A percentile compares a stretch with the other conserved stretches of the same genome.
Evolutionary conservation across 2,113 vertebrate species (phyloP).

Genomic region (Oenanthe oenanthe): DNA sequence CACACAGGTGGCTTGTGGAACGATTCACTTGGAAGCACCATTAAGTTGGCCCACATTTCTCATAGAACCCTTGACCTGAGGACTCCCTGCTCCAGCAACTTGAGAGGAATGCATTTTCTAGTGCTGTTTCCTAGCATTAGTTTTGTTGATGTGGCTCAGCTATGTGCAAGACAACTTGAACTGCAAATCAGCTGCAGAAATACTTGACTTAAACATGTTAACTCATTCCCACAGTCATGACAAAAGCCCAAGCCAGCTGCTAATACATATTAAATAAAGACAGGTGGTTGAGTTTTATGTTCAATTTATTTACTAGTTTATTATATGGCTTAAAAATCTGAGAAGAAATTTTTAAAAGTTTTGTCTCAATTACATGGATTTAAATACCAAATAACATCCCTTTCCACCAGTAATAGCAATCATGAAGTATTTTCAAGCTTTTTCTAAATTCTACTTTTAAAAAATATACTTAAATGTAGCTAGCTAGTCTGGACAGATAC

Average conservation of each 20-base stretch:
- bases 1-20: not conserved
- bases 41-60: not conserved
- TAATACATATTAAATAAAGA: slow-evolving; percentile 12
- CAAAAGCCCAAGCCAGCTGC: slow-evolving; percentile 42
- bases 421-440: not conserved
- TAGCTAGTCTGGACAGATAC: not conserved
- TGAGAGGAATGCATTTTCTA: slow-evolving; percentile 3
- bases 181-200: slow-evolving; percentile 14
- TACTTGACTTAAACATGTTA: slow-evolving; percentile 15
- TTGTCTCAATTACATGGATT: not conserved
- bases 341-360: not conserved
- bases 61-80: not conserved
- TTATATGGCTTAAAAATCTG: not conserved
- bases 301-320: slow-evolving; percentile 16
- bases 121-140: not conserved
- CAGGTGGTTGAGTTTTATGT: slow-evolving; percentile 17
- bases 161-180: slow-evolving; percentile 1
- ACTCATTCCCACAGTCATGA: slow-evolving; percentile 47
- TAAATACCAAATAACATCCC: not conserved
- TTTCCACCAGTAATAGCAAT: not conserved
- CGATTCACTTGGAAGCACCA: not conserved
- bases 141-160: not conserved
- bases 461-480: not conserved
- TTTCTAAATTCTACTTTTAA: not conserved
- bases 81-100: not conserved